phyloP scores from a whole-genome alignment of 2,888 invertebrate genomes.

The Ariolimax columbianus region DNA sequence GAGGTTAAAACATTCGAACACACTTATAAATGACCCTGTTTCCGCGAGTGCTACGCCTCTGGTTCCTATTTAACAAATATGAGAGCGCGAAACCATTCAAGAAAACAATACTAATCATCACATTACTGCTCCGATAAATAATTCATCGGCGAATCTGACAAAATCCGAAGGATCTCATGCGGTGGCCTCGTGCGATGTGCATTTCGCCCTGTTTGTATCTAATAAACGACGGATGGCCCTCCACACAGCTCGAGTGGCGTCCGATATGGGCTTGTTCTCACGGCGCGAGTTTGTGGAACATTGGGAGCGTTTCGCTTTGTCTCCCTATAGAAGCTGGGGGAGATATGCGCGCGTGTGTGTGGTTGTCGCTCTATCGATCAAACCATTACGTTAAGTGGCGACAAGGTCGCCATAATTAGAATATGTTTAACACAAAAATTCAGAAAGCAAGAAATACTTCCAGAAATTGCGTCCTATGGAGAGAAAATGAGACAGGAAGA shows the following conservation, averaged over 20 bases:
- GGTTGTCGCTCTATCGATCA: too few relatives aligned
- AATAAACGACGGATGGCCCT: slow-evolving; percentile 37
- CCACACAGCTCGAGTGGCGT: slow-evolving; percentile 14
- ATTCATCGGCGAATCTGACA: slow-evolving; percentile 31
- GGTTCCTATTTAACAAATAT: neutral
- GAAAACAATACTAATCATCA: slow-evolving; percentile 19
- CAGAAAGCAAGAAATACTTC: too few relatives aligned
- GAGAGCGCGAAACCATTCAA: neutral
- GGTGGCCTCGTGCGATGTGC: slow-evolving; percentile 27
- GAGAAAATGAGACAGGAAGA: too few relatives aligned
- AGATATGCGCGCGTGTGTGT: too few relatives aligned
- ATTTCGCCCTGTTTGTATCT: slow-evolving; percentile 46
- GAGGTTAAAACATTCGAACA: too few relatives aligned
- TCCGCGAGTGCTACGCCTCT: neutral
- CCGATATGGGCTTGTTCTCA: slow-evolving; percentile 25
- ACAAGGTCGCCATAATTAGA: too few relatives aligned
- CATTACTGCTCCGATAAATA: slow-evolving; percentile 33
- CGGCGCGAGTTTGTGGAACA: neutral
- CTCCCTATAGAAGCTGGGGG: too few relatives aligned
- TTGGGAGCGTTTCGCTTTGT: slow-evolving; percentile 9
- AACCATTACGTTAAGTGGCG: too few relatives aligned
- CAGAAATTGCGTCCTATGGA: too few relatives aligned
- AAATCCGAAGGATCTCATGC: slow-evolving; percentile 34
- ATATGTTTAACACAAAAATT: too few relatives aligned
- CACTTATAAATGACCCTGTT: too few relatives aligned